phyloP scores from a whole-genome alignment of 2,113 vertebrate genomes.

The Lophura nycthemera region DNA sequence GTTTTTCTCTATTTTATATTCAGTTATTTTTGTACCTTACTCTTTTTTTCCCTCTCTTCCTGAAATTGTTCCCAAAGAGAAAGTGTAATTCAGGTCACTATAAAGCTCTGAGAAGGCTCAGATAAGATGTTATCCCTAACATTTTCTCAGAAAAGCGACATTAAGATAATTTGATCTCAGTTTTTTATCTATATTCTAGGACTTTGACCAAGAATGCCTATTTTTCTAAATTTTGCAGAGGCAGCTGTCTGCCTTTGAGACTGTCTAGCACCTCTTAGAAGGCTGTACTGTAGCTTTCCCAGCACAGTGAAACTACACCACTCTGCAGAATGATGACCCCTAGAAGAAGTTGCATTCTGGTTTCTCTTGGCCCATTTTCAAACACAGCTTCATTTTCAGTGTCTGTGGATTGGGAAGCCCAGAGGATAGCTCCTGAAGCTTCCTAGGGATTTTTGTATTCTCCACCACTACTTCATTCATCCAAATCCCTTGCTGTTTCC shows the following conservation, averaged over 20 bases:
- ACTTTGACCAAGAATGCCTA: background rate
- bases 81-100: background rate
- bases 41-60: background rate
- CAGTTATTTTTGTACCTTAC: background rate
- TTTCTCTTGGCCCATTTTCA: conserved; percentile 38
- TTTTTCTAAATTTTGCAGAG: conserved; percentile 14
- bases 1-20: background rate
- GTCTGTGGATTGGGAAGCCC: background rate
- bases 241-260: conserved; percentile 39
- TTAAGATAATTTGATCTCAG: background rate
- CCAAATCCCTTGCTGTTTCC: conserved; percentile 32
- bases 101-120: background rate
- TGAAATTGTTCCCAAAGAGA: background rate
- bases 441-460: conserved; percentile 57
- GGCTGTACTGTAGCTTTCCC: conserved; percentile 32
- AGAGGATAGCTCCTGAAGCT: conserved; percentile 33
- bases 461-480: conserved; percentile 12
- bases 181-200: background rate
- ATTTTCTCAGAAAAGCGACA: background rate
- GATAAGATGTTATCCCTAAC: background rate
- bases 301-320: background rate
- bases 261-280: conserved; percentile 34
- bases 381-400: conserved; percentile 23
- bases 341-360: conserved; percentile 11
- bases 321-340: conserved; percentile 17